Evolutionary conservation across 2,113 vertebrate genomes (phyloP), one percentile per base, ranked within the genome.

Genomic region (Poecilia latipinna): DNA sequence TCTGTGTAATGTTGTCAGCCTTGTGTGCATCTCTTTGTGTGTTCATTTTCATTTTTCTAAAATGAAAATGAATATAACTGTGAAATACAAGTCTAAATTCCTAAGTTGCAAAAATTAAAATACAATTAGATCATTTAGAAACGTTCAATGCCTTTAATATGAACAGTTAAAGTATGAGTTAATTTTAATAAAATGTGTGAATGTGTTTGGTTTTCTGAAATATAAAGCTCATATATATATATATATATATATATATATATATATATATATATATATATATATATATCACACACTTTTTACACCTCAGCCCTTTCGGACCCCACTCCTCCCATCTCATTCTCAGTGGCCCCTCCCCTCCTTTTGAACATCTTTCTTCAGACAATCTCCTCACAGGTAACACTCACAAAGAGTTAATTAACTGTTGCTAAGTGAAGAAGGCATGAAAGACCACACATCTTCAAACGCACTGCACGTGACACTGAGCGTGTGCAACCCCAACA

Each of bases 351-450:
- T 63, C 54, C 70, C n/a, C 68, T 74, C 72, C 61, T 81, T 89
- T 84, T 90, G 88, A 86, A 88, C 88, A 88, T 83, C 86, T 89
- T 90, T 89, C 75, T 90, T 92, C 89, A 92, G 91, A 91, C 51
- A 80, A 63, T 81, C 79, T 82, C 72, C 71, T 83, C 80, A 70
- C 86, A 91, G 91, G 88, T 92, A 89, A 90, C 83, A 70, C 82
- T 84, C 79, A 82, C 82, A 83, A 78, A 76, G 80, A 89, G 86
- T 89, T 92, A 88, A 91, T 92, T 89, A 91, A 85, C 82, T 83
- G 84, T 75, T 86, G 82, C 91, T 89, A 91, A 92, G 81, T 67
- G 39, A 70, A 60, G 57, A 83, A 39, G 61, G 81, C 86, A 90
- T 81, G 77, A 87, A 85, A 90, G 80, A 79, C 77, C 79, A 67